Percentiles rank a stretch among this genome's conserved stretches.
phyloP scores from a whole-genome alignment of 2,888 invertebrate genomes.

The Petrophora chlorosata region DNA sequence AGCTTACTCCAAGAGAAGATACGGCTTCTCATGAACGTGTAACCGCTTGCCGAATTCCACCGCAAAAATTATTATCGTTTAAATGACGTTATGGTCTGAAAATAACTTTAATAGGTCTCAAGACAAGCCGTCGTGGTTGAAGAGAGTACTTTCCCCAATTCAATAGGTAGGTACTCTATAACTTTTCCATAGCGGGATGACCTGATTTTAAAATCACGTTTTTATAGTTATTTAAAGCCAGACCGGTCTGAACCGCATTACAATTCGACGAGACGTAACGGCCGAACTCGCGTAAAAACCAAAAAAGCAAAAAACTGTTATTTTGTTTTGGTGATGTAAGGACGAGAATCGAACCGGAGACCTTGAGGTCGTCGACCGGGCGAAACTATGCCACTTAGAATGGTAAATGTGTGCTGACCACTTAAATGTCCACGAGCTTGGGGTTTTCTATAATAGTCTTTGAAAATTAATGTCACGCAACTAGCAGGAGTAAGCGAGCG shows the following conservation, averaged over 20 bases:
- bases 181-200: constrained; percentile 6
- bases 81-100: no score
- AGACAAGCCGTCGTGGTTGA: no score
- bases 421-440: constrained; percentile 9
- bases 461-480: not conserved
- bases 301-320: constrained; percentile 23
- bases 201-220: constrained; percentile 20
- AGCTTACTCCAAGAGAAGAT: no score
- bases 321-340: constrained; percentile 27
- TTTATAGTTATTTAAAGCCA: constrained; percentile 13
- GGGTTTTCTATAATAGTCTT: not conserved
- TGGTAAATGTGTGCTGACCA: constrained; percentile 27
- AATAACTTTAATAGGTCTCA: no score
- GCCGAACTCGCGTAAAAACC: constrained; percentile 10
- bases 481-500: no score
- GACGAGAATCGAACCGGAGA: constrained; percentile 15
- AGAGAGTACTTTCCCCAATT: not conserved
- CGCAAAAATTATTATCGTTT: no score
- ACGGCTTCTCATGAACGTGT: no score
- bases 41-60: no score
- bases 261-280: constrained; percentile 7
- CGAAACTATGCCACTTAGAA: constrained; percentile 31
- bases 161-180: not conserved
- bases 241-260: constrained; percentile 18
- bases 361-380: constrained; percentile 29